Evolutionary conservation across 1,140 invertebrate genomes (phyloP).

Genomic region (Diachasmimorpha longicaudata): DNA sequence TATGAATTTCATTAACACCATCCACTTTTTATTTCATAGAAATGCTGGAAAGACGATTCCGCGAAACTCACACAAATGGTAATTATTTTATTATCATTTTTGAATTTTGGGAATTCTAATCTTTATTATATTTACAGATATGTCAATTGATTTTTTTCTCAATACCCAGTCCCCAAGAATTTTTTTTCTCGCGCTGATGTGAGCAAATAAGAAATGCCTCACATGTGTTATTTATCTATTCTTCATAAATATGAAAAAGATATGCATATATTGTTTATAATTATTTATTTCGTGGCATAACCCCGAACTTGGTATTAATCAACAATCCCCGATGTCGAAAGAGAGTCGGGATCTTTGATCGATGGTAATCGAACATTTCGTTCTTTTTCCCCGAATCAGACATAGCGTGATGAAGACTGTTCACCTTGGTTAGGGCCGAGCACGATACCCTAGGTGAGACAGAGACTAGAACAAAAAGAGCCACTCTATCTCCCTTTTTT

Average conservation of each 20-base stretch:
- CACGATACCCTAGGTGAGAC: not conserved
- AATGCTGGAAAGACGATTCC: not conserved
- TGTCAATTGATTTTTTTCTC: too few species aligned
- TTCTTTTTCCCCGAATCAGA: not conserved
- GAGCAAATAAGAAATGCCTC: too few species aligned
- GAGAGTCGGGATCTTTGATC: constrained; percentile 7
- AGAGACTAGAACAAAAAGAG: not conserved
- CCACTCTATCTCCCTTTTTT: not conserved
- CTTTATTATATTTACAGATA: too few species aligned
- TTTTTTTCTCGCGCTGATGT: too few species aligned
- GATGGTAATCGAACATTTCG: constrained; percentile 19
- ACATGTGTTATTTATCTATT: too few species aligned
- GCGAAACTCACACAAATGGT: not conserved
- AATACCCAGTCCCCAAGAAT: too few species aligned
- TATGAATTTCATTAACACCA: not conserved
- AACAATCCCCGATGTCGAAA: not conserved
- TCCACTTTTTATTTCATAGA: not conserved
- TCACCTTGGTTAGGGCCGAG: not conserved
- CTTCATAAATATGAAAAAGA: too few species aligned
- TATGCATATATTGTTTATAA: too few species aligned
- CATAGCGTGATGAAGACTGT: not conserved
- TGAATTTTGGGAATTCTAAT: too few species aligned
- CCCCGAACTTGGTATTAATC: not conserved
- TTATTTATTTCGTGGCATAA: too few species aligned
- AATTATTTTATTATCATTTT: not conserved